Conservation (phyloP, 2,797 vertebrate genomes). For the Lagodon rhomboides region DNA sequence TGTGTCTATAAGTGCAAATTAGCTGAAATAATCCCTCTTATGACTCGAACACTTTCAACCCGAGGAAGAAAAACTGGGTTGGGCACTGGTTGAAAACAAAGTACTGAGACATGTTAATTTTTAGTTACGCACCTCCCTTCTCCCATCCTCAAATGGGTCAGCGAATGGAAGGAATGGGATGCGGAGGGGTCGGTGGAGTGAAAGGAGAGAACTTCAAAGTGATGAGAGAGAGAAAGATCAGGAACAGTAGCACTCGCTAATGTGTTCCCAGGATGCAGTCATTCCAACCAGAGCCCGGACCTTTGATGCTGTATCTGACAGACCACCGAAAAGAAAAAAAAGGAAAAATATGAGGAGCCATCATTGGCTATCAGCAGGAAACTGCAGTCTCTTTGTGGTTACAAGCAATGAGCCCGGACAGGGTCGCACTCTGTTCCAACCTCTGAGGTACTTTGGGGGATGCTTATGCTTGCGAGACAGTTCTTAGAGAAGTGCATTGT, state of each 20-base stretch:
- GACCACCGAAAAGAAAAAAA: conserved; percentile 57
- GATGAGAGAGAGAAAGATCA: conserved; percentile 76
- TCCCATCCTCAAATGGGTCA: conserved; percentile 76
- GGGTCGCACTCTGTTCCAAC: conserved; percentile 56
- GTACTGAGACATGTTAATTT: conserved; percentile 20
- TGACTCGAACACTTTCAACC: conserved; percentile 4
- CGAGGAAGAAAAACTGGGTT: not conserved
- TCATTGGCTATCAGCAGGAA: conserved; percentile 75
- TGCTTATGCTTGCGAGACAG: conserved; percentile 6
- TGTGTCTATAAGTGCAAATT: conserved; percentile 41
- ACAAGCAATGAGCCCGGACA: conserved; percentile 58
- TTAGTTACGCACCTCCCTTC: conserved; percentile 44
- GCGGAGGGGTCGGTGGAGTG: conserved; percentile 31
- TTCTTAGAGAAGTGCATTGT: conserved; percentile 25
- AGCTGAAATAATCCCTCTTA: not conserved
- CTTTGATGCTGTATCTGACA: conserved; percentile 81
- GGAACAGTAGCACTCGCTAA: conserved; percentile 76
- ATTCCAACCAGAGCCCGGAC: conserved; percentile 78
- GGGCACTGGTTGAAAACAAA: conserved; percentile 18
- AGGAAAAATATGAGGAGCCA: conserved; percentile 60
- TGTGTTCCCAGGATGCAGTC: conserved; percentile 82
- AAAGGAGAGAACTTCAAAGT: conserved; percentile 73
- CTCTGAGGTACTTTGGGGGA: conserved; percentile 41
- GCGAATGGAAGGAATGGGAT: conserved; percentile 60
- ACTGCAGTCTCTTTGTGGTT: conserved; percentile 64